phyloP scores from a whole-genome alignment of 2,797 vertebrate genomes.

The Chrysolophus pictus region DNA sequence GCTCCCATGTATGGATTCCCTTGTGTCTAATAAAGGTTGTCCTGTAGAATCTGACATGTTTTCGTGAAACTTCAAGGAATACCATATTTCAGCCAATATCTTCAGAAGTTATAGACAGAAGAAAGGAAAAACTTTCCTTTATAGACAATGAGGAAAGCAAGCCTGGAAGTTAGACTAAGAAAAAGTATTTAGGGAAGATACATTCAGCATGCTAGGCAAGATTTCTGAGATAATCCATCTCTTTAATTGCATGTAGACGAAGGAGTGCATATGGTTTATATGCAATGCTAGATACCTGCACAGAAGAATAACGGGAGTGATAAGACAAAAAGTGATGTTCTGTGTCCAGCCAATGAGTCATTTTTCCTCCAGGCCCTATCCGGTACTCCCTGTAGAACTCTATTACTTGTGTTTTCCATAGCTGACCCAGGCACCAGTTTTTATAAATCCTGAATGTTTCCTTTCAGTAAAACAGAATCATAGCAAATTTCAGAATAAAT shows the following conservation, averaged over 20 bases:
- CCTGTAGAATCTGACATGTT: not conserved
- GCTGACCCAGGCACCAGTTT: not conserved
- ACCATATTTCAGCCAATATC: not conserved
- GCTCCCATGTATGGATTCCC: not conserved
- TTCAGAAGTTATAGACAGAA: not conserved
- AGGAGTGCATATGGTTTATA: not conserved
- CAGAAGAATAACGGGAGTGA: not conserved
- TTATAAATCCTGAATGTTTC: not conserved
- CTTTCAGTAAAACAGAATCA: not conserved
- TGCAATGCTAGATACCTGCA: not conserved
- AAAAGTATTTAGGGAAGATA: not conserved
- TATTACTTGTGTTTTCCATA: not conserved
- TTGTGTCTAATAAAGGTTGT: not conserved
- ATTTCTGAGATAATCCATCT: not conserved
- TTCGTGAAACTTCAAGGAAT: not conserved
- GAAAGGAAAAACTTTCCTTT: not conserved
- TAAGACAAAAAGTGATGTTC: not conserved
- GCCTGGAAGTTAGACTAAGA: not conserved
- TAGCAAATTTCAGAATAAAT: not conserved
- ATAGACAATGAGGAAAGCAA: not conserved
- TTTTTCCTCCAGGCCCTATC: not conserved
- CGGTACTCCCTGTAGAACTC: not conserved
- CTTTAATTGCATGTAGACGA: not conserved
- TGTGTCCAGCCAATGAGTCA: not conserved
- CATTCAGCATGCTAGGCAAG: not conserved